Evolutionary conservation across 2,113 vertebrate genomes (phyloP).

Genomic region (Sinocyclocheilus grahami): DNA sequence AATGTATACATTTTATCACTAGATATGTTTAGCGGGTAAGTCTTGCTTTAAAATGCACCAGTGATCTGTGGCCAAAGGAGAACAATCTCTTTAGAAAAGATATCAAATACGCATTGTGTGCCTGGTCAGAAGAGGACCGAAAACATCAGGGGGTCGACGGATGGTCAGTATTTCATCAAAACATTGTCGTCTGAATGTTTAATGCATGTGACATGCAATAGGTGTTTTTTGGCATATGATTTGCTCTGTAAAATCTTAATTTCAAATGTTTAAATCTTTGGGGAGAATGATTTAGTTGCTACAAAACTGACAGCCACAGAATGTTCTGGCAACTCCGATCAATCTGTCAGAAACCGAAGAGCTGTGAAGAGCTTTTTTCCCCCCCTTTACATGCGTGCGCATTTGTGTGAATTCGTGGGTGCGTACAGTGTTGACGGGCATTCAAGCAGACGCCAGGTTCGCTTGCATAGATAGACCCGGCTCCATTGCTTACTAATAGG

Average conservation of each 20-base stretch:
- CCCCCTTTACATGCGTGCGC: constrained; percentile 43
- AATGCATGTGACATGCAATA: constrained; percentile 55
- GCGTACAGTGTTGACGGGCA: constrained; percentile 83
- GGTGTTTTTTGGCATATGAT: constrained; percentile 64
- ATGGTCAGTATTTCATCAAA: constrained; percentile 44
- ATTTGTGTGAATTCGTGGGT: constrained; percentile 62
- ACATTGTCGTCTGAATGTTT: constrained; percentile 59
- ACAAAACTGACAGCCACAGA: constrained; percentile 65
- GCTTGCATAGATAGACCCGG: neutral
- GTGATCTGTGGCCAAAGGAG: neutral
- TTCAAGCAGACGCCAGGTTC: constrained; percentile 87
- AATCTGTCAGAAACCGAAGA: constrained; percentile 70
- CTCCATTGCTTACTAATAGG: neutral
- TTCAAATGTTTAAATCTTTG: constrained; percentile 66
- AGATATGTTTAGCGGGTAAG: too few relatives aligned
- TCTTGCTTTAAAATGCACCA: too few relatives aligned
- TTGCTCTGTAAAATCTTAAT: constrained; percentile 60
- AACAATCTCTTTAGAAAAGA: neutral
- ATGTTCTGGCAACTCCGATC: constrained; percentile 69
- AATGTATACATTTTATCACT: too few relatives aligned
- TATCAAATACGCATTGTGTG: constrained; percentile 12
- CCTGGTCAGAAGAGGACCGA: constrained; percentile 12
- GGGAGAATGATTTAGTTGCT: constrained; percentile 67
- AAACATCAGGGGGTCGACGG: constrained; percentile 46
- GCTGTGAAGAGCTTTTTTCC: constrained; percentile 40